Evolutionary conservation across 1,140 invertebrate genomes (phyloP).

Genomic region (Meloidogyne floridensis): DNA sequence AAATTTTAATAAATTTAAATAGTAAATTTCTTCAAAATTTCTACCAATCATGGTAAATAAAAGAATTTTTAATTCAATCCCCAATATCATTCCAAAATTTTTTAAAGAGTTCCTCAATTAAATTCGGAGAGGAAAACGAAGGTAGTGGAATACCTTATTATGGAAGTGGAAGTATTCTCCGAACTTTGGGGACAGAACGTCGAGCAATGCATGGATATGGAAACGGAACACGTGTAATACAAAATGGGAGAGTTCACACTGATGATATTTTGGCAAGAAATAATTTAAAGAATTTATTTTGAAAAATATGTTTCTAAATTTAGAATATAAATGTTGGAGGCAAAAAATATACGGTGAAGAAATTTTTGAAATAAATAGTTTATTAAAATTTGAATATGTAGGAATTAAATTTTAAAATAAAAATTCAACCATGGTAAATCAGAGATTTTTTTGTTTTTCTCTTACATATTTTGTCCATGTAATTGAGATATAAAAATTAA

Average conservation of each 20-base stretch:
- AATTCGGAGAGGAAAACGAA: background rate
- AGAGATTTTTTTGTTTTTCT: too few relatives aligned
- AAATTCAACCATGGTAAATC: too few relatives aligned
- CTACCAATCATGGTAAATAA: too few relatives aligned
- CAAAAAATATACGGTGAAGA: constrained; percentile 59
- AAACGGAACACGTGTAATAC: background rate
- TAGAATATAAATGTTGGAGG: constrained; percentile 63
- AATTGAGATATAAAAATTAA: too few relatives aligned
- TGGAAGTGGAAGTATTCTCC: constrained; percentile 4
- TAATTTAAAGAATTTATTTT: background rate
- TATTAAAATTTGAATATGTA: constrained; percentile 3
- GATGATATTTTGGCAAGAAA: background rate
- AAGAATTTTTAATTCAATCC: too few relatives aligned
- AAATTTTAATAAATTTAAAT: too few relatives aligned
- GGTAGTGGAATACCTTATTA: background rate
- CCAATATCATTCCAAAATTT: background rate
- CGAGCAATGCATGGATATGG: constrained; percentile 8
- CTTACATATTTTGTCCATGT: too few relatives aligned
- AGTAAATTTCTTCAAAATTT: too few relatives aligned
- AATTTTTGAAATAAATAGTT: constrained; percentile 15
- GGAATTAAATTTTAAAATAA: too few relatives aligned
- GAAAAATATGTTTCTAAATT: background rate
- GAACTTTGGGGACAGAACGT: background rate
- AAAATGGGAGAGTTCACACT: background rate
- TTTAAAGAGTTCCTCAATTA: background rate